phyloP scores from a whole-genome alignment of 2,888 invertebrate species.

The Pseudoips prasinana region DNA sequence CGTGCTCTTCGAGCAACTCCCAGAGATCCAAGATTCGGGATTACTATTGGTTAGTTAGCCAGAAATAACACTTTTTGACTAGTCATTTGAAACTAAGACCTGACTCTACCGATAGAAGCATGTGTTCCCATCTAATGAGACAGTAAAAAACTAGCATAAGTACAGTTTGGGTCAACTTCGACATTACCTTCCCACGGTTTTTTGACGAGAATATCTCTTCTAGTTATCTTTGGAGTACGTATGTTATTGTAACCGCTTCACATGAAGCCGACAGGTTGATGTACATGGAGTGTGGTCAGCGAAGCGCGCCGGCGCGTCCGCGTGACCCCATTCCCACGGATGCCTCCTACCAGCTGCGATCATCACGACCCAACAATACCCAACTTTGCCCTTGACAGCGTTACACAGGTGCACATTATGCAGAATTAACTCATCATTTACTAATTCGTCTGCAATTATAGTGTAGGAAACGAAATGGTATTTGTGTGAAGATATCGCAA shows the following conservation, averaged over 20 bases:
- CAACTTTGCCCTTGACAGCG: constrained; percentile 47
- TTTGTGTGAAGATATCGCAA: no score
- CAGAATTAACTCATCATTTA: constrained; percentile 14
- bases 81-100: no score
- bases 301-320: constrained; percentile 69
- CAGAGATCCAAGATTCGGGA: no score
- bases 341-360: constrained; percentile 34
- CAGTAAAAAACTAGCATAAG: constrained; percentile 12
- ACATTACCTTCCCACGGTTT: constrained; percentile 28
- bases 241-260: constrained; percentile 9
- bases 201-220: constrained; percentile 4
- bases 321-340: constrained; percentile 76
- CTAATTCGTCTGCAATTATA: constrained; percentile 6
- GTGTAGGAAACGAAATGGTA: no score
- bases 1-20: no score
- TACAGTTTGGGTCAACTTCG: constrained; percentile 20
- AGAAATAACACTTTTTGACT: no score
- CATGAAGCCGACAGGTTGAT: constrained; percentile 24
- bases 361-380: constrained; percentile 53
- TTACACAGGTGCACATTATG: constrained; percentile 30
- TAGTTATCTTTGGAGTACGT: constrained; percentile 13
- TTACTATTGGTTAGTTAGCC: no score
- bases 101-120: no score
- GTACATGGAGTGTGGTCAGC: constrained; percentile 48
- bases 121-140: no score